These are phyloP conservation scores for Vidua chalybeata DNA, from an alignment of 2,113 vertebrate species.

Conservation along the genomic window DNA sequence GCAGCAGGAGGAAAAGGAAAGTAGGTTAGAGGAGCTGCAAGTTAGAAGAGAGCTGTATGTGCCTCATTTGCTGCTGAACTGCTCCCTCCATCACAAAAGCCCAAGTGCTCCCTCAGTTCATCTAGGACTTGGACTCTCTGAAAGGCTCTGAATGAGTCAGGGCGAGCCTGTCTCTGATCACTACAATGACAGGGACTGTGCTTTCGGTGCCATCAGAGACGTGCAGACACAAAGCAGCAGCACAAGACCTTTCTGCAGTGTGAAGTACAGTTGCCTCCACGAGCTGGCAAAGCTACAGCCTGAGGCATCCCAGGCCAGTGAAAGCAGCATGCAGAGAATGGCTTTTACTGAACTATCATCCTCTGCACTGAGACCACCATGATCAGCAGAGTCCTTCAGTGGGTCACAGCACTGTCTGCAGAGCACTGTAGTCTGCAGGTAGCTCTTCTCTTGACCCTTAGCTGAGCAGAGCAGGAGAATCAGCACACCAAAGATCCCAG, in stretches of 20 bases:
- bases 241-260: slow-evolving; percentile 6
- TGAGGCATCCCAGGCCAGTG: background rate
- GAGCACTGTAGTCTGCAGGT: background rate
- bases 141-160: background rate
- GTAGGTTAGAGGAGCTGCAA: slow-evolving; percentile 57
- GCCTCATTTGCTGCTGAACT: slow-evolving; percentile 33
- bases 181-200: background rate
- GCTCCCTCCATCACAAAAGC: slow-evolving; percentile 32
- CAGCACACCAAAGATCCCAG: background rate
- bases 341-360: background rate
- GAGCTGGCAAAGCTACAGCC: background rate
- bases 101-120: background rate
- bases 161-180: background rate
- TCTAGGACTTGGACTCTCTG: slow-evolving; percentile 6
- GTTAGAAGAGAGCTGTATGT: slow-evolving; percentile 28
- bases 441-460: background rate
- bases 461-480: background rate
- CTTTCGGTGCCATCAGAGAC: background rate
- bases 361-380: background rate
- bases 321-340: background rate
- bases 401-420: background rate
- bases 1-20: slow-evolving; percentile 55
- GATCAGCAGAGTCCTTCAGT: background rate
- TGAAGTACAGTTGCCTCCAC: background rate
- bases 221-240: slow-evolving; percentile 5